phyloP scores from a whole-genome alignment of 1,140 invertebrate species.

The Panagrolaimus sp. region DNA sequence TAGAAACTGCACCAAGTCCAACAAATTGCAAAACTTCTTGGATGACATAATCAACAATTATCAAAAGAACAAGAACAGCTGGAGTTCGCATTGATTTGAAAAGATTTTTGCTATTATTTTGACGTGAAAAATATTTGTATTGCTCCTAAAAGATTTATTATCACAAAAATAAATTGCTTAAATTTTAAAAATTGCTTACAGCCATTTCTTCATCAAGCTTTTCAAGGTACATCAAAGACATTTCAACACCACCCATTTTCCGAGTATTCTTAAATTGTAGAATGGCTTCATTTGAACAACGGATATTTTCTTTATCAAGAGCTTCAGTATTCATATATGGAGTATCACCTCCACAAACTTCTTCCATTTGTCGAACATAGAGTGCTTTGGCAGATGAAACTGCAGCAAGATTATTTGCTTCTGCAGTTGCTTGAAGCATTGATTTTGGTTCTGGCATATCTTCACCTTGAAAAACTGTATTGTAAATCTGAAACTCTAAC shows the following conservation, averaged over 20 bases:
- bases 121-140: conserved; percentile 49
- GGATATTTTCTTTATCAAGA: conserved; percentile 46
- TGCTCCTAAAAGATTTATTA: conserved; percentile 54
- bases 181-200: too few relatives aligned
- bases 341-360: conserved; percentile 56
- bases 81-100: conserved; percentile 60
- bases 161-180: too few relatives aligned
- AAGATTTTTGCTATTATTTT: conserved; percentile 56
- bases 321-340: conserved; percentile 51
- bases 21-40: conserved; percentile 58
- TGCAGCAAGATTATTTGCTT: conserved; percentile 89
- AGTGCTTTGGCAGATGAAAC: conserved; percentile 86
- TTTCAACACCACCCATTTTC: conserved; percentile 56
- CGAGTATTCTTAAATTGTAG: conserved; percentile 49
- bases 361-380: conserved; percentile 85
- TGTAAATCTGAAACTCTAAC: too few relatives aligned
- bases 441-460: conserved; percentile 96
- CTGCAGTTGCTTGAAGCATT: conserved; percentile 95
- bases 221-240: conserved; percentile 52
- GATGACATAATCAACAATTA: conserved; percentile 55
- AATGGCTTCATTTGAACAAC: conserved; percentile 40
- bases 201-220: conserved; percentile 56
- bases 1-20: conserved; percentile 49
- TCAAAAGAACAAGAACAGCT: conserved; percentile 51
- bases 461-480: conserved; percentile 87